Evolutionary conservation across 1,140 invertebrate species (phyloP).

Genomic region (Pseudomyrmex sp.): DNA sequence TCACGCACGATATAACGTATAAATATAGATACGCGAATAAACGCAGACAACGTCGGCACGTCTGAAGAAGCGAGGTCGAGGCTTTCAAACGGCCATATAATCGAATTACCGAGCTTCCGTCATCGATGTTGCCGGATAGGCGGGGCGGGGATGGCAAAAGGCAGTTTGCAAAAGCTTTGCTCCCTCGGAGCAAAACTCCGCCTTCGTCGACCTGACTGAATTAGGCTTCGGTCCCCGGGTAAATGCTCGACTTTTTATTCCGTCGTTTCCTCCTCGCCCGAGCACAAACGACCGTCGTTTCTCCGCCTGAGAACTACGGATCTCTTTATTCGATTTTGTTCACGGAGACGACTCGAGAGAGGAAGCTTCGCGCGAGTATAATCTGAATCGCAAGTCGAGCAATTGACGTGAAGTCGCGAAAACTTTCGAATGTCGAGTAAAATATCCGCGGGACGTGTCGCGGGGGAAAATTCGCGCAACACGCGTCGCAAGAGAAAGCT

Average conservation of each 20-base stretch:
- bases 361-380: not conserved
- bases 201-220: slow-evolving; percentile 52
- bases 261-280: not conserved
- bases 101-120: slow-evolving; percentile 70
- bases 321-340: slow-evolving; percentile 45
- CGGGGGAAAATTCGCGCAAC: too few relatives aligned
- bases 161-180: slow-evolving; percentile 64
- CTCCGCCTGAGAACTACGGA: not conserved
- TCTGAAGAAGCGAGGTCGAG: slow-evolving; percentile 59
- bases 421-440: not conserved
- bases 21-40: slow-evolving; percentile 11
- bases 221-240: slow-evolving; percentile 51
- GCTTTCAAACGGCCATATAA: slow-evolving; percentile 74
- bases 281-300: not conserved
- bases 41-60: slow-evolving; percentile 6
- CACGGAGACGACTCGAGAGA: not conserved
- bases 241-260: slow-evolving; percentile 60
- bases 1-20: not conserved
- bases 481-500: too few relatives aligned
- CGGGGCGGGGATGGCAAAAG: slow-evolving; percentile 28
- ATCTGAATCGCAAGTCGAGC: slow-evolving; percentile 21
- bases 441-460: not conserved
- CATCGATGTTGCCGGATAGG: slow-evolving; percentile 57
- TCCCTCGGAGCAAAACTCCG: slow-evolving; percentile 54
- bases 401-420: slow-evolving; percentile 11